Evolutionary conservation across 2,888 invertebrate genomes (phyloP), one percentile per base, ranked within the genome.

Genomic region (Xanthorhoe spadicearia): DNA sequence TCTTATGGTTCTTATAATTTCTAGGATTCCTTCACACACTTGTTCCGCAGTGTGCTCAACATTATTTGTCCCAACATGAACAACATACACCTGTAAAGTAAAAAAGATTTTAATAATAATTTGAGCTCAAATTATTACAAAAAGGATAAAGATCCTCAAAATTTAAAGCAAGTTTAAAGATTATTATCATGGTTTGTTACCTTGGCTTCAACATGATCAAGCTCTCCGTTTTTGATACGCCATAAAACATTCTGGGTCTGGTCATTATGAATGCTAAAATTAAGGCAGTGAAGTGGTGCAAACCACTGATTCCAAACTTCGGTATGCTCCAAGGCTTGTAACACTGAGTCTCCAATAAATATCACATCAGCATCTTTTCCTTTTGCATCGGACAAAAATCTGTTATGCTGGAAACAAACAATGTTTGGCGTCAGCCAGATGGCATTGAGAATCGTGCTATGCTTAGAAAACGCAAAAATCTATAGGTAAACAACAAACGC

Each of bases 291-390:
- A 84, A 98, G 94, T 1, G 98, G 98, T 64, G 97, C 97, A 94
- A 98, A 98, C 92, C 97, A 95, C 79, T 97, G 96, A 83, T 97
- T 96, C 98, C 98, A 98, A 56, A 97, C 95, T 89, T 97, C 96
- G 17, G 97, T 96, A 77, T 97, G 96, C 81, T 96, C 96, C 77
- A 98, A 89, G 55, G 97, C 95, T 88, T 97, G 96, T 67, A 98
- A 93, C 74, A 98, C 95, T 53, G 97, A 97, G 89, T 98, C 98
- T 0, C 98, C 98, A 72, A 98, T 95, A 79, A 98, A 97, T 76
- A 98, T 95, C 35, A 98, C 97, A 86, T 98, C 98, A 13, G 97
- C 98, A 89, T 98, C 98, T 89, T 97, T 96, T 78, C 97, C 98
- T 83, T 96, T 96, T 7, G 97, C 96, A 86, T 98, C 97, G 10